phyloP scores from a whole-genome alignment of 2,797 vertebrate genomes.

The Eulemur mongoz region DNA sequence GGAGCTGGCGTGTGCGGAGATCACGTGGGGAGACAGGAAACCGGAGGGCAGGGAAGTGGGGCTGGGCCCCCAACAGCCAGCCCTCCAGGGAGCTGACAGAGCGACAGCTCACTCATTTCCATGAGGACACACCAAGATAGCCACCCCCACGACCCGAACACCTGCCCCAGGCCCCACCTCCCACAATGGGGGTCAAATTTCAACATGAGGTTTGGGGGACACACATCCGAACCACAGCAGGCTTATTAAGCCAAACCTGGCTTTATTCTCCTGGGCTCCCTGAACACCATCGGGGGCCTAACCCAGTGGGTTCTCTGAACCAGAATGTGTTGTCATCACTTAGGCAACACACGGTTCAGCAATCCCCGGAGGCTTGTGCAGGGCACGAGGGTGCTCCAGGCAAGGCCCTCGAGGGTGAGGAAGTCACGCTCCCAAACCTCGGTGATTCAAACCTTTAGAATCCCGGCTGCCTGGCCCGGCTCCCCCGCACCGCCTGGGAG shows the following conservation, averaged over 20 bases:
- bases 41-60: no score
- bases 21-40: no score
- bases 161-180: no score
- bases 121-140: fast-evolving
- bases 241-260: fast-evolving
- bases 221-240: no score
- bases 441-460: background rate
- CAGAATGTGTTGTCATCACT: background rate
- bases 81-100: no score
- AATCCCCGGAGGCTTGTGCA: fast-evolving
- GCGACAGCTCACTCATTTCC: no score
- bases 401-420: background rate
- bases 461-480: fast-evolving
- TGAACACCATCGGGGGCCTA: background rate
- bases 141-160: no score
- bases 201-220: no score
- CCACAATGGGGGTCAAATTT: no score
- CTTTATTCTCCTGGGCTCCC: background rate
- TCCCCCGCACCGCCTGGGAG: fast-evolving
- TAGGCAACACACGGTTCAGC: background rate
- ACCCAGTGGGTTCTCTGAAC: background rate
- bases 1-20: no score
- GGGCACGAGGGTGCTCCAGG: background rate
- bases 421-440: fast-evolving
- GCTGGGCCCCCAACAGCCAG: no score